Evolutionary conservation across 2,113 vertebrate genomes (phyloP), one percentile per base, ranked within the genome.

Genomic region (Pitta sordida): DNA sequence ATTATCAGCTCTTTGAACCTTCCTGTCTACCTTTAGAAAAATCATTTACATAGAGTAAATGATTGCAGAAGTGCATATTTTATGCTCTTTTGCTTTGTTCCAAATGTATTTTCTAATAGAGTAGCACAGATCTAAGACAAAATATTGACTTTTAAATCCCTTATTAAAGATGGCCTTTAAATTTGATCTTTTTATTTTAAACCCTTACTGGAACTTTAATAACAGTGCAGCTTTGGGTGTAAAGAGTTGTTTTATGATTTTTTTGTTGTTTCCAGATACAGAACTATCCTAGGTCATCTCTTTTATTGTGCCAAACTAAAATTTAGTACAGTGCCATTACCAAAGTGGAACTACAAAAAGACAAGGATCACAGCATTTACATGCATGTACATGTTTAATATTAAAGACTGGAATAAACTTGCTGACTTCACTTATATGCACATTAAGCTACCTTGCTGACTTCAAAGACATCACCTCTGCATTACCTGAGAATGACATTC

Each of bases 1-100:
- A 65, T 86, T 95, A 91, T 96, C 92, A 79, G 65, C 63, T 93
- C 93, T 96, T 91, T 94, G 91, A 92, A 94, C 78, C 34, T 85
- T 85, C 78, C 89, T 76, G 74, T 83, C 86, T 93, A 59, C 70
- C 59, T 79, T 86, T 69, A 85, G 58, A 92, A 92, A 91, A 91
- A 91, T 87, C 5, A 67, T 95, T 93, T 93, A 75, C 83, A 83
- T 88, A 46, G 59, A 94, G 34, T 69, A 27, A 56, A n/a, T n/a
- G n/a, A 71, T 36, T 60, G 56, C 60, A 76, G 77, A 88, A 96
- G 29, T 69, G 36, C 59, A 36, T 84, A 39, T 93, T 94, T 95
- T 75, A 73, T 82, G 60, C 27, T 88, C 30, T 64, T 91, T 83
- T 75, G 29, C 74, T 93, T 89, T 89, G 53, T 94, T 96, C 63